A percentile compares a stretch with the other conserved stretches of the same genome.
Conservation (phyloP, 2,888 invertebrate species). For the Platypus cylindrus region DNA sequence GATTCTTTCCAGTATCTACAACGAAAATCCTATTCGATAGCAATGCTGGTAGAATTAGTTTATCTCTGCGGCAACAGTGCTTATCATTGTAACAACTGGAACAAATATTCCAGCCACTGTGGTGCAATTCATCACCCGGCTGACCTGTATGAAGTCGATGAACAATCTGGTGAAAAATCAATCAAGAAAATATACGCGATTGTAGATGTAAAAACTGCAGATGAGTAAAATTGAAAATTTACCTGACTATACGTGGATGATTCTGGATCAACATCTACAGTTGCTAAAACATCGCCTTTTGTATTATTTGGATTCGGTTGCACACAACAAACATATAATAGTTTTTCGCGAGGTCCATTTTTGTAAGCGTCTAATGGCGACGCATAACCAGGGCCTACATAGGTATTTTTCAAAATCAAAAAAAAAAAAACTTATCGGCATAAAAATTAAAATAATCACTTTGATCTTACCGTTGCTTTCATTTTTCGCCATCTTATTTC, state of each 20-base stretch:
- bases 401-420: slow-evolving; percentile 1
- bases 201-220: slow-evolving; percentile 2
- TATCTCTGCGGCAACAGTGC: slow-evolving; percentile 46
- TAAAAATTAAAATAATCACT: background rate
- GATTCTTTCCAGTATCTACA: slow-evolving; percentile 64
- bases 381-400: slow-evolving; percentile 58
- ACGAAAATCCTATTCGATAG: slow-evolving; percentile 74
- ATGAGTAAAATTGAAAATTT: slow-evolving; percentile 11
- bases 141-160: slow-evolving; percentile 69
- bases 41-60: slow-evolving; percentile 71
- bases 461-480: too few species aligned
- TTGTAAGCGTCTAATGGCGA: slow-evolving; percentile 73
- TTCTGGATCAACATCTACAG: slow-evolving; percentile 80
- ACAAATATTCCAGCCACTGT: slow-evolving; percentile 95
- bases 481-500: too few species aligned
- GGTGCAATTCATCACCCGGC: slow-evolving; percentile 81
- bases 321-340: slow-evolving; percentile 83
- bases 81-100: slow-evolving; percentile 57
- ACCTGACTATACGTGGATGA: slow-evolving; percentile 80
- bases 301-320: slow-evolving; percentile 51
- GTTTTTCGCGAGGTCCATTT: slow-evolving; percentile 68
- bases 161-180: slow-evolving; percentile 82
- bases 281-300: slow-evolving; percentile 78
- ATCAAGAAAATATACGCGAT: slow-evolving; percentile 7
- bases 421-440: background rate